These are phyloP conservation scores for Mimumesa dahlbomi DNA, from an alignment of 2,888 invertebrate species.

Conservation along the genomic window DNA sequence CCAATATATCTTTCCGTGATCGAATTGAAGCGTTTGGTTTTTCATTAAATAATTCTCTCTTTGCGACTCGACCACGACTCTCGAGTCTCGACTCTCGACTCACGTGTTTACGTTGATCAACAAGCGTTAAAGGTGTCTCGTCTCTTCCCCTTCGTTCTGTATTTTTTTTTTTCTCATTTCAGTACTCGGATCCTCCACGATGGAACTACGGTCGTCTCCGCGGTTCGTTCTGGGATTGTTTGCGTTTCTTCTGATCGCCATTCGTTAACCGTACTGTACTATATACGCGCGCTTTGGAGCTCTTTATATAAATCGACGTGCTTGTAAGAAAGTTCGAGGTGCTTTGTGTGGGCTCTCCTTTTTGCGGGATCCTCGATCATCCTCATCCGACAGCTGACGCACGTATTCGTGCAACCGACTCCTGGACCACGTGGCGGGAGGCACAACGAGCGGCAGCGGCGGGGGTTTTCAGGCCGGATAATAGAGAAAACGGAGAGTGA, in stretches of 20 bases:
- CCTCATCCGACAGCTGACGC: constrained; percentile 18
- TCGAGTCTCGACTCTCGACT: too few relatives aligned
- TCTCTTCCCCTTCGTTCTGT: not conserved
- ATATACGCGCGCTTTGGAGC: constrained; percentile 73
- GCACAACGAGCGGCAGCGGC: constrained; percentile 1
- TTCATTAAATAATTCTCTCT: too few relatives aligned
- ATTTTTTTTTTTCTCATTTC: constrained; percentile 36
- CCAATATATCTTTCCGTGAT: too few relatives aligned
- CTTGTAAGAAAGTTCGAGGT: constrained; percentile 63
- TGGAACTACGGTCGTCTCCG: constrained; percentile 53
- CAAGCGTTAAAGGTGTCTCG: too few relatives aligned
- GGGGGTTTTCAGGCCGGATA: not conserved
- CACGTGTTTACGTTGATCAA: too few relatives aligned
- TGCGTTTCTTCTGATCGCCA: constrained; percentile 67
- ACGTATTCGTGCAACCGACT: constrained; percentile 5
- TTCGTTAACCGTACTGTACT: constrained; percentile 67
- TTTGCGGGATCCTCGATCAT: constrained; percentile 36
- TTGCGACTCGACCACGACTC: too few relatives aligned
- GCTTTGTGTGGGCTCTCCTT: constrained; percentile 49
- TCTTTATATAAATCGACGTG: constrained; percentile 76
- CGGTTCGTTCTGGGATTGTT: constrained; percentile 67
- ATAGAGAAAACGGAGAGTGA: constrained; percentile 7
- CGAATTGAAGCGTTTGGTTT: too few relatives aligned
- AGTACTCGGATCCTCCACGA: constrained; percentile 65
- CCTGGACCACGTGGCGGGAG: constrained; percentile 1